Evolutionary conservation across 2,797 vertebrate genomes (phyloP).

Genomic region (Hipposideros larvatus): DNA sequence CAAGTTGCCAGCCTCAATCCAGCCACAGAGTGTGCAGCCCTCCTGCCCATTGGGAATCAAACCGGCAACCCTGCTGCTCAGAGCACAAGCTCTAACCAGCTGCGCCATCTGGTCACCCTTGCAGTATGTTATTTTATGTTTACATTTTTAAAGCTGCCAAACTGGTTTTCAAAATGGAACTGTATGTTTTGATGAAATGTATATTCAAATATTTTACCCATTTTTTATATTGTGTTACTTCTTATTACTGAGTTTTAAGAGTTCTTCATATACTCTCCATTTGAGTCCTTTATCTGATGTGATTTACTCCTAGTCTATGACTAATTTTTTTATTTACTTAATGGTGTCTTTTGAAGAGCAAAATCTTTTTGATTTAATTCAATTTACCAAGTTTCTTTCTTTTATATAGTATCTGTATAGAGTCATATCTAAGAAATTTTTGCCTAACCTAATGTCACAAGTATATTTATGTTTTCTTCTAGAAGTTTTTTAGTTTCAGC

Average conservation of each 20-base stretch:
- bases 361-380: conserved; percentile 41
- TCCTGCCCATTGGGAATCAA: too few relatives aligned
- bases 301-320: not conserved
- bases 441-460: not conserved
- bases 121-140: conserved; percentile 40
- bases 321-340: not conserved
- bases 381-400: not conserved
- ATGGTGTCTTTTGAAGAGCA: conserved; percentile 4
- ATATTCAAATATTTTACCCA: conserved; percentile 21
- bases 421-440: conserved; percentile 30
- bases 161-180: not conserved
- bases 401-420: not conserved
- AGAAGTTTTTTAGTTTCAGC: not conserved
- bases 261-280: not conserved
- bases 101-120: not conserved
- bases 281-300: not conserved
- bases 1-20: too few relatives aligned
- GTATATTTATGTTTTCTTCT: conserved; percentile 3
- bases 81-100: too few relatives aligned
- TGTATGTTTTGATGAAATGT: conserved; percentile 28
- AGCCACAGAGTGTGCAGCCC: too few relatives aligned
- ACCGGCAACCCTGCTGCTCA: too few relatives aligned
- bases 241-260: conserved; percentile 40
- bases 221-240: not conserved
- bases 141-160: not conserved